Conservation (phyloP, 2,113 vertebrate genomes). For the Chionis minor region DNA sequence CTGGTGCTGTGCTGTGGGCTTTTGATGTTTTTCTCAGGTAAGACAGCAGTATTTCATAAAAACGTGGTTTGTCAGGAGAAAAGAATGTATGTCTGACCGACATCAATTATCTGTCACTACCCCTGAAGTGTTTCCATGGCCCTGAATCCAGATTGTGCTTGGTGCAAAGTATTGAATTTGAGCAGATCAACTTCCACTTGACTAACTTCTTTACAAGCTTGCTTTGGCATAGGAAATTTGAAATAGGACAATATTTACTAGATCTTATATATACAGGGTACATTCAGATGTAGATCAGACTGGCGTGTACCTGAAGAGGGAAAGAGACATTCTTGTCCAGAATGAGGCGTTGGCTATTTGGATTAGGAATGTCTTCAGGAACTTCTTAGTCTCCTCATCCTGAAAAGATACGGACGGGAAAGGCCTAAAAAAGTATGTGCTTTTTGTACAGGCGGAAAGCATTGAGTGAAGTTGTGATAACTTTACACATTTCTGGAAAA, state of each 20-base stretch:
- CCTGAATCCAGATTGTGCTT: background rate
- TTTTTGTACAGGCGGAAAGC: background rate
- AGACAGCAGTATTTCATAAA: background rate
- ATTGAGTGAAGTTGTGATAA: background rate
- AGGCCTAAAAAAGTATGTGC: background rate
- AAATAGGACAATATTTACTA: background rate
- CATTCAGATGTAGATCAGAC: background rate
- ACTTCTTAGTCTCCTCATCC: background rate
- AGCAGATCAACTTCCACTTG: background rate
- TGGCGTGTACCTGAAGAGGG: background rate
- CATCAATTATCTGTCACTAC: background rate
- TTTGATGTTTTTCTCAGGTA: background rate
- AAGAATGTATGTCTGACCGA: background rate
- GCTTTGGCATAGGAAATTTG: background rate
- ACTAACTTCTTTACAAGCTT: background rate
- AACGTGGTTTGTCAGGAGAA: background rate
- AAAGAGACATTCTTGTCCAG: background rate
- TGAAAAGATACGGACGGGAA: background rate
- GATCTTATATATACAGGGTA: background rate
- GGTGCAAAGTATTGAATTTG: background rate
- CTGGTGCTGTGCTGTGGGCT: background rate
- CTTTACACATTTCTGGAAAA: background rate
- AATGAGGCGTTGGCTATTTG: background rate
- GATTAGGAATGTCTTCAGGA: background rate
- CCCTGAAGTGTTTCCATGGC: background rate